Evolutionary conservation across 2,888 invertebrate genomes (phyloP).

Genomic region (Pheosia gnoma): DNA sequence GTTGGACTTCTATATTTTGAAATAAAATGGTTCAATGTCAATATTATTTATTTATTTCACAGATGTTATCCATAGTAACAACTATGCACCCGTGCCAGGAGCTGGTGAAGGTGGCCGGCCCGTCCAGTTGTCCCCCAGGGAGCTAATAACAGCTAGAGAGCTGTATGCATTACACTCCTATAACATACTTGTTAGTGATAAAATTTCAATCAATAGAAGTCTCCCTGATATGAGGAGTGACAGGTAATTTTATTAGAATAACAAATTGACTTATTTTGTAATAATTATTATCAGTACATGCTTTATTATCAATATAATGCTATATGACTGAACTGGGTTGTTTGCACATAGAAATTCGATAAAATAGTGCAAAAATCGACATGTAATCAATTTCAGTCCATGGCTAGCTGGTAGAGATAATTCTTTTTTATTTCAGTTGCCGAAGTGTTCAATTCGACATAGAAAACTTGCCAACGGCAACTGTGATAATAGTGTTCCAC

Average conservation of each 20-base stretch:
- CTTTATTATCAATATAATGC: too few species aligned
- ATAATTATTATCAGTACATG: too few species aligned
- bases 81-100: conserved; percentile 88
- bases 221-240: conserved; percentile 93
- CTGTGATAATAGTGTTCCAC: conserved; percentile 98
- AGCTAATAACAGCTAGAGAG: conserved; percentile 90
- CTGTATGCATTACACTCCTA: conserved; percentile 93
- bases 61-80: conserved; percentile 90
- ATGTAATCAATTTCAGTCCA: too few species aligned
- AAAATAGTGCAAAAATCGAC: too few species aligned
- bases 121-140: conserved; percentile 89
- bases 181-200: conserved; percentile 94
- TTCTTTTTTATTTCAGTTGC: conserved; percentile 58
- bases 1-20: too few species aligned
- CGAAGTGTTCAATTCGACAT: conserved; percentile 64
- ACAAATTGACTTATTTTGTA: neutral
- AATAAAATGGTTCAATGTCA: too few species aligned
- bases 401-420: too few species aligned
- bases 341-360: neutral
- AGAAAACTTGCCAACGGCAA: conserved; percentile 91
- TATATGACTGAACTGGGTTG: too few species aligned
- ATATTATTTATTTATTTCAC: conserved; percentile 34
- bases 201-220: conserved; percentile 92
- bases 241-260: conserved; percentile 81
- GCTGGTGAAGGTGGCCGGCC: conserved; percentile 93